phyloP scores from a whole-genome alignment of 2,113 vertebrate species.

The Plotosus lineatus region DNA sequence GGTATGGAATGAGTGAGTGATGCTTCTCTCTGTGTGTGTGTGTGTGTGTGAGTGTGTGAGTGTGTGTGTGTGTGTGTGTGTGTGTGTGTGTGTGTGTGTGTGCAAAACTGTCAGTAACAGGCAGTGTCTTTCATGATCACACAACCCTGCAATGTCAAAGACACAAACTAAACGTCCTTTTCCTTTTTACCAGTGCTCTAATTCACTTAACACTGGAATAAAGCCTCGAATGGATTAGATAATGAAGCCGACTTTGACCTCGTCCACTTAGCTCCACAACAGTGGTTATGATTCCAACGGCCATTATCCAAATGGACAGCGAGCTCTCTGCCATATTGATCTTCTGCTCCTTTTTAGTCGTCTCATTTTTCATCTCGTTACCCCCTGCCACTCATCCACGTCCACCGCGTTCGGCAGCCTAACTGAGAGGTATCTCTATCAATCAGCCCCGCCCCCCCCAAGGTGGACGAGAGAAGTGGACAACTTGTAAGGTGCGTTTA shows the following conservation, averaged over 20 bases:
- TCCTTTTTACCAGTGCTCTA: constrained; percentile 54
- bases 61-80: too few relatives aligned
- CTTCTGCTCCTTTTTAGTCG: constrained; percentile 74
- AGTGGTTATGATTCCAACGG: constrained; percentile 78
- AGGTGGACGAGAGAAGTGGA: constrained; percentile 44
- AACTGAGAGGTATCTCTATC: constrained; percentile 66
- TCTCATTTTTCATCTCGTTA: constrained; percentile 81
- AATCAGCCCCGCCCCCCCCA: constrained; percentile 64
- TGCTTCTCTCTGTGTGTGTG: too few relatives aligned
- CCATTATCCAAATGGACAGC: constrained; percentile 94
- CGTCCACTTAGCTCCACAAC: constrained; percentile 78
- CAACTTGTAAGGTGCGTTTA: constrained; percentile 40
- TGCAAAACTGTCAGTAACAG: background rate
- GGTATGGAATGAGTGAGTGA: too few relatives aligned
- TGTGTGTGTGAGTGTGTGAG: too few relatives aligned
- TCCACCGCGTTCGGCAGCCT: constrained; percentile 66
- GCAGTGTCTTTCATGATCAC: background rate
- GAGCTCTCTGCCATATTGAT: constrained; percentile 87
- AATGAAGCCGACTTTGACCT: constrained; percentile 81
- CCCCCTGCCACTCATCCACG: constrained; percentile 70
- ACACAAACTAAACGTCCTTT: constrained; percentile 43
- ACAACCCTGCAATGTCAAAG: constrained; percentile 2
- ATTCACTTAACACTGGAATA: constrained; percentile 71
- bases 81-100: too few relatives aligned
- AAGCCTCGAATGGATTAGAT: constrained; percentile 69